Evolutionary conservation across 2,113 vertebrate species (phyloP), one percentile per base, ranked within the genome.

Genomic region (Glaucidium brasilianum): DNA sequence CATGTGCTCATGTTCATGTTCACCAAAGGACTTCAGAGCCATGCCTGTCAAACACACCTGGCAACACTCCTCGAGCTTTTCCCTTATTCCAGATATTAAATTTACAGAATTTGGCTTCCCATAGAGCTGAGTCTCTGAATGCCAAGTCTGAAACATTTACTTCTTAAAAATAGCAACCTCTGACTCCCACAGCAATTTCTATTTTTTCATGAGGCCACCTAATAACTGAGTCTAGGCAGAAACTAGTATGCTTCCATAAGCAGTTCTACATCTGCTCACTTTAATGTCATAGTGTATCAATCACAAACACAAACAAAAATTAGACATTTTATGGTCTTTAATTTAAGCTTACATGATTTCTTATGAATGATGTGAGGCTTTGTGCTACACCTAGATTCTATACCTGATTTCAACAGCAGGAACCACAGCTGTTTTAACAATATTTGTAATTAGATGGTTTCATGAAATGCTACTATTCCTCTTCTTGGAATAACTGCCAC

Each of bases 91-190:
- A 95, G 49, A 67, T 87, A 96, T 53, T 87, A 84, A 87, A 85
- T 94, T 84, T 91, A 89, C 39, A 90, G 84, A 86, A 91, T 91
- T 89, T 89, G 78, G 67, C 80, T 91, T 94, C 81, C 67, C 66
- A 59, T 71, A 62, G 91, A 89, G 67, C 22, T 39, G n/a, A 79
- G n/a, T 62, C 66, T 72, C 86, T 69, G 53, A 97, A 96, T 82
- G 80, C 84, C 84, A 85, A 87, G 32, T 49, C 74, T 94, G 77
- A 94, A 94, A 73, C 3, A 6, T 66, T 93, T 88, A 85, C 62
- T 81, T 90, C 85, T 92, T 91, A 95, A 95, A 97, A 97, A 97
- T 73, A 94, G 86, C 80, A 92, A 92, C 58, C 37, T 81, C 62
- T 87, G 62, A 69, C 81, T 95, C 84, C 73, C 62, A 82, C 37